Evolutionary conservation across 1,140 invertebrate species (phyloP).

Genomic region (Tetramorium alpestre): DNA sequence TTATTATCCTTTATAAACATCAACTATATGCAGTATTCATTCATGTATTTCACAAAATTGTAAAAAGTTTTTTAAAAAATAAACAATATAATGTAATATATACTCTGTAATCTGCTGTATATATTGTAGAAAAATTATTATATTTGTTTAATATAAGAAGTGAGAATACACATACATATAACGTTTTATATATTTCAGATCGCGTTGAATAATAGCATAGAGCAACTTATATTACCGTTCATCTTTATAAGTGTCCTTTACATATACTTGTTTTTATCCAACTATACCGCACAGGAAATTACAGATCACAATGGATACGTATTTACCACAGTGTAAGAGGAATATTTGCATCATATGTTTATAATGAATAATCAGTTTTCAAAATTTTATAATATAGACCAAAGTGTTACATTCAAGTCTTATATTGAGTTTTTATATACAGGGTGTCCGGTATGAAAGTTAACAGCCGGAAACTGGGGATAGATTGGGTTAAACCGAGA

Average conservation of each 20-base stretch:
- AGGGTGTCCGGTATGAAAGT: too few species aligned
- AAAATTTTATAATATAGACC: not conserved
- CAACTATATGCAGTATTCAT: not conserved
- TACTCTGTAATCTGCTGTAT: not conserved
- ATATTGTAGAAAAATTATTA: not conserved
- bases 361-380: not conserved
- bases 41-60: not conserved
- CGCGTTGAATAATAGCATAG: not conserved
- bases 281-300: slow-evolving; percentile 18
- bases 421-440: too few species aligned
- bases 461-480: too few species aligned
- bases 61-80: not conserved
- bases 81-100: not conserved
- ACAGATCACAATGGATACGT: slow-evolving; percentile 26
- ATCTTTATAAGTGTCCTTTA: not conserved
- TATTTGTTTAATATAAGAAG: not conserved
- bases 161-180: not conserved
- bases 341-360: not conserved
- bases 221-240: not conserved
- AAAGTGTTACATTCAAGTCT: not conserved
- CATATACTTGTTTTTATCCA: not conserved
- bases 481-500: too few species aligned
- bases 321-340: slow-evolving; percentile 28
- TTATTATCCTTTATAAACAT: not conserved
- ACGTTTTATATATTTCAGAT: not conserved